Evolutionary conservation across 2,888 invertebrate species (phyloP).

Genomic region (Ischnus inquisitorius): DNA sequence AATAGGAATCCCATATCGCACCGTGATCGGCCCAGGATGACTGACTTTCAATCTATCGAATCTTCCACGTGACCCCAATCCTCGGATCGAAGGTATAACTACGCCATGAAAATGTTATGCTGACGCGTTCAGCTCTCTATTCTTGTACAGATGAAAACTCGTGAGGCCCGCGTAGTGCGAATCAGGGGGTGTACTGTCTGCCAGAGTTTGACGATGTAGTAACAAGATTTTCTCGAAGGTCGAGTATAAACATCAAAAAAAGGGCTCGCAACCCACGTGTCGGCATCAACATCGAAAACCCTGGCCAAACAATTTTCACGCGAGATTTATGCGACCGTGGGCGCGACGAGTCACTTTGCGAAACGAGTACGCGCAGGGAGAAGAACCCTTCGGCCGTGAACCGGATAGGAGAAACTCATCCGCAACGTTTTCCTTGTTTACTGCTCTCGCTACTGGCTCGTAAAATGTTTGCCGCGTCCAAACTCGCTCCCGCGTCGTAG

Average conservation of each 20-base stretch:
- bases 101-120: neutral
- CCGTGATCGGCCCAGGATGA: neutral
- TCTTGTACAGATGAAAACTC: neutral
- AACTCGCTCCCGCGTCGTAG: constrained; percentile 11
- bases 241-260: neutral
- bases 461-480: constrained; percentile 48
- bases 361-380: constrained; percentile 16
- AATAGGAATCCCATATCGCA: neutral
- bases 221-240: neutral
- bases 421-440: constrained; percentile 33
- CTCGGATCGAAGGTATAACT: neutral
- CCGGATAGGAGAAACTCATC: constrained; percentile 1
- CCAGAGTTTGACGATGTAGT: neutral
- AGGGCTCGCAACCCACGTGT: neutral
- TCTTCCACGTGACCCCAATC: neutral
- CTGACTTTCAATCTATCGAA: neutral
- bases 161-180: neutral
- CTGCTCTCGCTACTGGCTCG: constrained; percentile 37
- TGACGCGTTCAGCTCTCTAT: neutral
- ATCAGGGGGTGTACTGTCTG: too few relatives aligned
- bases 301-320: constrained; percentile 28
- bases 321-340: constrained; percentile 49
- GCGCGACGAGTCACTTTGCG: constrained; percentile 22
- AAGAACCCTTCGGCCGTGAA: neutral
- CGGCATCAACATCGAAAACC: neutral